Base-by-base conservation (phyloP, 1,140 invertebrate species). In the Telenomus remus region DNA sequence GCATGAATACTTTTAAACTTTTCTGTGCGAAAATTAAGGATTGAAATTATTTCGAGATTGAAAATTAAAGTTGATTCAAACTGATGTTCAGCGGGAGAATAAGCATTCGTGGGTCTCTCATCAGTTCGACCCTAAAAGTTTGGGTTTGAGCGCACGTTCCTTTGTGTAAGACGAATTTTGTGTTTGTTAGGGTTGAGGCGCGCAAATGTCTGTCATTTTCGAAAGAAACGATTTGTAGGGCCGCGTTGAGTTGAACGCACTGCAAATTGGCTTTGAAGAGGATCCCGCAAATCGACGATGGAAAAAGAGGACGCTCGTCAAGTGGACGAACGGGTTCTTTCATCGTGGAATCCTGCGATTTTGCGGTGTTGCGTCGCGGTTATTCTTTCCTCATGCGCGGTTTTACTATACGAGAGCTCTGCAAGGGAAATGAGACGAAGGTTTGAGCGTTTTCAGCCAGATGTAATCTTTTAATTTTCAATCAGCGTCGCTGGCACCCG, bases 161-260 rank as follows among this genome's bases (percentile, higher is more conserved):
- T 57, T 57, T 43, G 49, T 33, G 44, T 46, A 19, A n/a, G 44
- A 13, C 15, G 43, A 14, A 39, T 39, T 39, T 39, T 1, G 15
- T 5, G 34, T 10, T 16, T 53, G 16, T 39, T 35, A 50, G 46
- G 27, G 39, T 49, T 10, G 37, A 56, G 33, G 14, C 47, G 19
- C 14, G 15, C 49, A 64, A 65, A 59, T 35, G 48, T 13, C 55
- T 59, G 69, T 65, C 60, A 72, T 60, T 65, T 72, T 59, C 42
- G 55, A 65, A 19, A 53, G 15, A 60, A 56, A 15, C 33, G 57
- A 74, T 66, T 66, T 63, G 19, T 61, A 37, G 56, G 63, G 46
- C 60, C 51, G 71, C 53, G 71, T 66, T 74, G 63, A 74, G 71
- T 66, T 74, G 63, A 74, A 74, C 27, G 71, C 49, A 74, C 61